These are phyloP conservation scores for Zaprionus taronus DNA, from an alignment of 1,140 invertebrate genomes.

Conservation along the genomic window DNA sequence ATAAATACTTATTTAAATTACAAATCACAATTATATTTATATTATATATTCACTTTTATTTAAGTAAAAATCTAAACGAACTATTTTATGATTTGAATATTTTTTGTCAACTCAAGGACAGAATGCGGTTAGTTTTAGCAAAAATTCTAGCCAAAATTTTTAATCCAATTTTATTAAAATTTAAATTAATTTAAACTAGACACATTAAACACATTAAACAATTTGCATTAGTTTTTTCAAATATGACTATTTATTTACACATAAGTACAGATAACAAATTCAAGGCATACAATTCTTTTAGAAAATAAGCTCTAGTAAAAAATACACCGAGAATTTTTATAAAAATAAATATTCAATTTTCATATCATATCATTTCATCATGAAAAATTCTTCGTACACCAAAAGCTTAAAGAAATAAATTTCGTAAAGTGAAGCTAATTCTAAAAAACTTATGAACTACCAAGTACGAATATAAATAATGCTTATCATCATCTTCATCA, in stretches of 20 bases:
- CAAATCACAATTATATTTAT: too few species aligned
- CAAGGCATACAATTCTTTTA: conserved; percentile 51
- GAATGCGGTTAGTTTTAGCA: too few species aligned
- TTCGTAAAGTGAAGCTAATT: conserved; percentile 30
- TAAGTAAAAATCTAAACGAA: too few species aligned
- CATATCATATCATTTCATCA: conserved; percentile 2
- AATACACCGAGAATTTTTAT: conserved; percentile 42
- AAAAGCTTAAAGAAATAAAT: conserved; percentile 43
- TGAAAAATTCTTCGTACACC: conserved; percentile 26
- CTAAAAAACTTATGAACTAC: conserved; percentile 44
- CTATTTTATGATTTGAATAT: background rate
- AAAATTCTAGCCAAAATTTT: too few species aligned
- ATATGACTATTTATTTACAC: conserved; percentile 76
- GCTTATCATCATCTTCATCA: conserved; percentile 19
- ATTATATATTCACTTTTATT: background rate
- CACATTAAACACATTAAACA: too few species aligned
- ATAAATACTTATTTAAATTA: background rate
- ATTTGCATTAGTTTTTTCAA: conserved; percentile 39
- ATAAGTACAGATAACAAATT: conserved; percentile 74
- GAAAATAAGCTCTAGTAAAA: conserved; percentile 55
- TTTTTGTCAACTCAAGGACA: background rate
- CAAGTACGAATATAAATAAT: conserved; percentile 39
- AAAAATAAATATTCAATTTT: conserved; percentile 33
- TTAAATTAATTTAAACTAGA: too few species aligned
- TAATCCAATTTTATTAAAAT: too few species aligned